phyloP scores from a whole-genome alignment of 2,797 vertebrate species.

The Halcyon smyrnensis region DNA sequence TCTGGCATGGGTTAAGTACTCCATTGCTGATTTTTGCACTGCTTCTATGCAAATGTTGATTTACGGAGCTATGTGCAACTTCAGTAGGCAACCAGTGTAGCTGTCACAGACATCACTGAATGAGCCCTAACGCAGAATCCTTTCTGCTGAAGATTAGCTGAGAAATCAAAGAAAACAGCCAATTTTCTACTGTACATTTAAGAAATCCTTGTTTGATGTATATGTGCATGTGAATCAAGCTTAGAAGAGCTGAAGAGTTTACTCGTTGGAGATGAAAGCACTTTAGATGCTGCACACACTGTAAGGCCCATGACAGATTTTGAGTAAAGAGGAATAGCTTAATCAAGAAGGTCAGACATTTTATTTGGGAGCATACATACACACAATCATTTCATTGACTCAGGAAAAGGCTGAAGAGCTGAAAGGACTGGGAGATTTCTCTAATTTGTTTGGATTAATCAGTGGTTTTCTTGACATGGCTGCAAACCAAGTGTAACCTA shows the following conservation, averaged over 20 bases:
- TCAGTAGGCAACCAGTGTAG: neutral
- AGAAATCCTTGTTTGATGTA: neutral
- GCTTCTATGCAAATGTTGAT: neutral
- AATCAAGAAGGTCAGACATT: neutral
- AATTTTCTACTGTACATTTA: neutral
- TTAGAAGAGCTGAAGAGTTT: neutral
- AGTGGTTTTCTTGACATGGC: neutral
- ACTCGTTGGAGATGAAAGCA: neutral
- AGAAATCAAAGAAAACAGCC: conserved; percentile 29
- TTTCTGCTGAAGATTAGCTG: neutral
- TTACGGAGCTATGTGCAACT: neutral
- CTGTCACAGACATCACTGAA: neutral
- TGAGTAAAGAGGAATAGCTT: neutral
- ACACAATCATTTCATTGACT: neutral
- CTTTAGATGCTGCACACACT: neutral
- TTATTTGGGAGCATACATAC: neutral
- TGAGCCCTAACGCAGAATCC: rapidly evolving
- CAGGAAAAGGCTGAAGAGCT: neutral
- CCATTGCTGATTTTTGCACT: neutral
- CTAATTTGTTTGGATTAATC: neutral
- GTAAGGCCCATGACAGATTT: neutral
- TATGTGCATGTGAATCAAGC: neutral
- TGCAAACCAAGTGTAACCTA: neutral
- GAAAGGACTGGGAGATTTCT: neutral
- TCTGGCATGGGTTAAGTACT: neutral